These are phyloP conservation scores for Hylaea fasciaria DNA, from an alignment of 2,888 invertebrate genomes.

Conservation along the genomic window DNA sequence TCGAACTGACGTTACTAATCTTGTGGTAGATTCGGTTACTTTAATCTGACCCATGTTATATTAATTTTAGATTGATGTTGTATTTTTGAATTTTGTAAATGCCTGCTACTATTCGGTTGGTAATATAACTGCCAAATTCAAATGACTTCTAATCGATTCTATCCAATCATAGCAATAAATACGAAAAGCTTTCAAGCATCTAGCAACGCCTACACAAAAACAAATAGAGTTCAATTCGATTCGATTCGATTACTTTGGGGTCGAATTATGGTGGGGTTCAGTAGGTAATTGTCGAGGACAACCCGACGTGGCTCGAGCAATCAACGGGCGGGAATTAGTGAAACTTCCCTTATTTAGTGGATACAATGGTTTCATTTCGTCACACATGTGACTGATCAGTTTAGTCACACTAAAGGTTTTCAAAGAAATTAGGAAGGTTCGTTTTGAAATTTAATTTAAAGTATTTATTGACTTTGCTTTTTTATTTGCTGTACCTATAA, in stretches of 20 bases:
- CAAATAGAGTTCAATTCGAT: slow-evolving; percentile 39
- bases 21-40: too few species aligned
- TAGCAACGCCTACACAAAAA: slow-evolving; percentile 26
- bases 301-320: slow-evolving; percentile 35
- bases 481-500: too few species aligned
- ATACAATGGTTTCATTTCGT: slow-evolving; percentile 20
- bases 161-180: too few species aligned
- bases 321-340: slow-evolving; percentile 32
- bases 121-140: too few species aligned
- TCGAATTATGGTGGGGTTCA: slow-evolving; percentile 31
- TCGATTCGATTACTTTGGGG: slow-evolving; percentile 39
- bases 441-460: too few species aligned
- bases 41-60: too few species aligned
- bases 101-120: too few species aligned
- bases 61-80: too few species aligned
- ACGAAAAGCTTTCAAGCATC: background rate
- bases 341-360: slow-evolving; percentile 22
- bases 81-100: too few species aligned
- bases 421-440: background rate
- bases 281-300: slow-evolving; percentile 27
- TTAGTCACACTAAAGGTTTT: slow-evolving; percentile 1
- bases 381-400: slow-evolving; percentile 14
- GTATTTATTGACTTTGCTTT: too few species aligned
- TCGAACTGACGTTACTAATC: too few species aligned
- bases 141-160: too few species aligned